Evolutionary conservation across 2,888 invertebrate genomes (phyloP), one percentile per base, ranked within the genome.

Genomic region (Lypha dubia): DNA sequence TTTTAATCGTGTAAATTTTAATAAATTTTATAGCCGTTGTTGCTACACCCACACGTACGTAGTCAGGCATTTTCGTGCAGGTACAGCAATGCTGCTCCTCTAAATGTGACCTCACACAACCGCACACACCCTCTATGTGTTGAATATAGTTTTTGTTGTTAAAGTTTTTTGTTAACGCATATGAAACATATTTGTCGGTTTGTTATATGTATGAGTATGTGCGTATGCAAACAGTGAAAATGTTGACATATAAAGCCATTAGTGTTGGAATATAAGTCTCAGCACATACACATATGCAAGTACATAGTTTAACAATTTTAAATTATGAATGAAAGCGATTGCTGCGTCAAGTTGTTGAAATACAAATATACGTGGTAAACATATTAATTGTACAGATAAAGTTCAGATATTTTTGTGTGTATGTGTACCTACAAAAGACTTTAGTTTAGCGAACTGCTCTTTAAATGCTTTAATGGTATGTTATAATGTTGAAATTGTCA

Each of bases 1-100:
- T 60, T 77, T 58, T 77, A 38, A 70, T 77, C 77, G 68, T 82
- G 65, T 44, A 60, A 84, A 76, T 77, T 73, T 73, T 75, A 79
- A 79, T 70, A 67, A 71, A 79, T 83, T 79, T 83, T 49, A 65
- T 24, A 28, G 15, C 17, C 75, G 32, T n/a, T n/a, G n/a, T 53
- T 32, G 20, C 53, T 17, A 28, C 41, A 38, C 53, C 20, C 41
- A 62, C 41, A 6, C 44, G 15, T 5, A 24, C 58, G 35, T n/a
- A 38, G 4, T 20, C 8, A 38, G 11, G 8, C 1, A 44, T 28
- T 7, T n/a, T n/a, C 24, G 5, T n/a, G 13, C 24, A 22, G 44
- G n/a, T 17, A 11, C 41, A 22, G 15, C 22, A 22, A 44, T 28
- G 28, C 13, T 44, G n/a, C 9, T 5, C 44, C 46, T 17, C 28